These are phyloP conservation scores for Poecilia velifera DNA, from an alignment of 2,797 vertebrate species.

Conservation along the genomic window DNA sequence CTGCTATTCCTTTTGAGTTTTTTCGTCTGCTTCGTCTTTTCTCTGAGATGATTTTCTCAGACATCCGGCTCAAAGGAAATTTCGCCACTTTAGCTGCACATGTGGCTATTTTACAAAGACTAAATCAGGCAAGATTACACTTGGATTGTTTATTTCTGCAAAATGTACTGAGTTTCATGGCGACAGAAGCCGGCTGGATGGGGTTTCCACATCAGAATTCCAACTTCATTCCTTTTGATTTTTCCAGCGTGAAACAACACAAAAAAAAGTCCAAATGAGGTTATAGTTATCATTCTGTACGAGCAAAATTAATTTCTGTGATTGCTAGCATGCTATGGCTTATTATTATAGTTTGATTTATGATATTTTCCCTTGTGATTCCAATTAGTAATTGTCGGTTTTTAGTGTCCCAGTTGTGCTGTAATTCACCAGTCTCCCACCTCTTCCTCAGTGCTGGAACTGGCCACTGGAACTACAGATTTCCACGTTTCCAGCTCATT, in stretches of 20 bases:
- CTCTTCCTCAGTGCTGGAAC: background rate
- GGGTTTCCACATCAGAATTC: background rate
- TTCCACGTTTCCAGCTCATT: background rate
- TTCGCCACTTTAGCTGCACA: background rate
- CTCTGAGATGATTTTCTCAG: background rate
- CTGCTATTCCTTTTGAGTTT: background rate
- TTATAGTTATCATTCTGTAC: background rate
- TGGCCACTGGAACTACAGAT: background rate
- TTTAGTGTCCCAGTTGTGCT: background rate
- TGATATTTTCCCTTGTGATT: background rate
- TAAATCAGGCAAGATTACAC: background rate
- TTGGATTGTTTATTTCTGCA: background rate
- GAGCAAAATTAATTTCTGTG: background rate
- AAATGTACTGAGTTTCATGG: background rate
- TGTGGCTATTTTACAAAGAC: background rate
- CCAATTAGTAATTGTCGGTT: background rate
- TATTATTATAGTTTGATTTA: background rate
- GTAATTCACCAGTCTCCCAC: background rate
- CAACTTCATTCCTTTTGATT: background rate
- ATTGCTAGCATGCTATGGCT: background rate
- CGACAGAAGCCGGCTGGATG: background rate
- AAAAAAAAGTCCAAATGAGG: background rate
- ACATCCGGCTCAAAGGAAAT: background rate
- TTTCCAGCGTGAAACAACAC: background rate
- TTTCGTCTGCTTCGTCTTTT: background rate